Percentiles rank a stretch among this genome's conserved stretches.
Evolutionary conservation across 2,113 vertebrate genomes (phyloP).

Genomic region (Stictonetta naevosa): DNA sequence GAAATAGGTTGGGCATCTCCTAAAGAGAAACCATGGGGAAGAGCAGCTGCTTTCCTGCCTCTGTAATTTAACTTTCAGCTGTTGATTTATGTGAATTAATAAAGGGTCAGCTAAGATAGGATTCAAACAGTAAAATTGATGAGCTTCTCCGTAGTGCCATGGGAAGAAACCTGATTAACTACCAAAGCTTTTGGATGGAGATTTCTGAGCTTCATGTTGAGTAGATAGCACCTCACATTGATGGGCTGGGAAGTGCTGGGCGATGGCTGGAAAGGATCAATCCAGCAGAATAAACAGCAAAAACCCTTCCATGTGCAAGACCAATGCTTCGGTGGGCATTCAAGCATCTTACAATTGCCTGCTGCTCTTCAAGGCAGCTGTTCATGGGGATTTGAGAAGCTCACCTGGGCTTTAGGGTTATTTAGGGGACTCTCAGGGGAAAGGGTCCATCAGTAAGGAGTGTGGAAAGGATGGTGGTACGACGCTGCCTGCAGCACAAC

Average conservation of each 20-base stretch:
- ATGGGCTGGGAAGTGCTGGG: not conserved
- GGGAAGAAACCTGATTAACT: not conserved
- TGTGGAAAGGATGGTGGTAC: not conserved
- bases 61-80: not conserved
- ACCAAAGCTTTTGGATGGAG: not conserved
- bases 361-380: not conserved
- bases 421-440: not conserved
- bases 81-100: not conserved
- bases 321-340: not conserved
- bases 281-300: accelerated
- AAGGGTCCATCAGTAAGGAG: not conserved
- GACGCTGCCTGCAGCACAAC: accelerated
- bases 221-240: not conserved
- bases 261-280: not conserved
- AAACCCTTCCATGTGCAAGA: not conserved
- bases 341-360: not conserved
- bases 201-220: not conserved
- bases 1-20: not conserved
- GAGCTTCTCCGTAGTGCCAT: not conserved
- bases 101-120: not conserved
- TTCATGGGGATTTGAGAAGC: not conserved
- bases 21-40: not conserved
- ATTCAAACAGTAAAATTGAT: not conserved
- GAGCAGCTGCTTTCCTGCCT: not conserved
- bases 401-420: not conserved